phyloP scores from a whole-genome alignment of 2,888 invertebrate genomes.

The Aporophyla nigra region DNA sequence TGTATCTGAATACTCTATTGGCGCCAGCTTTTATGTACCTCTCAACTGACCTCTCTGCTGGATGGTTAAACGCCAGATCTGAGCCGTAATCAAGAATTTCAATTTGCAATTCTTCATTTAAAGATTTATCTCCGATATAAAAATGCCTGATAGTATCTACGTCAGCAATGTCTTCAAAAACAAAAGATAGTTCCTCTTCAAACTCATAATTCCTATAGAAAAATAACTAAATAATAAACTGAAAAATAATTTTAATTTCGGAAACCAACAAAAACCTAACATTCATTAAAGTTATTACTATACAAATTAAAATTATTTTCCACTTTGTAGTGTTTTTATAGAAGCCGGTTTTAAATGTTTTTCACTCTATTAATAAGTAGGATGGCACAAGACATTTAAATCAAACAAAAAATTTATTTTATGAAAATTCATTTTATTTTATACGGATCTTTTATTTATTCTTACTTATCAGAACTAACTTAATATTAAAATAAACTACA shows the following conservation, averaged over 20 bases:
- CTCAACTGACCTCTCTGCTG: conserved; percentile 15
- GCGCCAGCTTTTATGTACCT: conserved; percentile 28
- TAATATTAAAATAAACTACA: conserved; percentile 31
- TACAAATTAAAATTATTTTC: too few relatives aligned
- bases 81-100: conserved; percentile 39
- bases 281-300: too few relatives aligned
- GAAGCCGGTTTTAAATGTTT: too few relatives aligned
- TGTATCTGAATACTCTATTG: conserved; percentile 14
- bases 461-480: conserved; percentile 10
- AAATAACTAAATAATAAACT: too few relatives aligned
- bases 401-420: conserved; percentile 13
- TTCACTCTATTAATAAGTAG: too few relatives aligned
- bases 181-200: conserved; percentile 27
- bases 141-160: conserved; percentile 25
- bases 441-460: conserved; percentile 22
- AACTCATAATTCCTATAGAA: conserved; percentile 41
- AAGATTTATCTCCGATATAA: conserved; percentile 29
- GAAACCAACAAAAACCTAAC: too few relatives aligned
- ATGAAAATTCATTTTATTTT: conserved; percentile 31
- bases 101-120: conserved; percentile 14
- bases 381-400: neutral
- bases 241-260: too few relatives aligned
- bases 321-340: too few relatives aligned
- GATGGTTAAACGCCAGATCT: conserved; percentile 29
- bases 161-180: conserved; percentile 17